Base-by-base conservation (phyloP, 2,888 invertebrate genomes). In the Lumbricus terrestris region DNA sequence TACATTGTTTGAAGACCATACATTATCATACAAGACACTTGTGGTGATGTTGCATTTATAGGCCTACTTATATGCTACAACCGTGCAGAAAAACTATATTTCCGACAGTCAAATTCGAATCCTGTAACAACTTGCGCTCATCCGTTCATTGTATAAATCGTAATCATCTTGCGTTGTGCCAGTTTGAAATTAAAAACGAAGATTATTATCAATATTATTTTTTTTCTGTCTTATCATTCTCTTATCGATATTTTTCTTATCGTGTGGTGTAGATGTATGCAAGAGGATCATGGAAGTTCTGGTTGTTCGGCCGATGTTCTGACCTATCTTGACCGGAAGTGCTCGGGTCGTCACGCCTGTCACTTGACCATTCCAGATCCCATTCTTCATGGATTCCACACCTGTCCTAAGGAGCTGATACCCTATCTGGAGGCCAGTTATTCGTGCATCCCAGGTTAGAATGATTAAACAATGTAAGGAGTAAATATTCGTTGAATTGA, bases 391-490 rank as follows among this genome's bases (percentile, higher is more conserved):
- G 85, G 90, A 29, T 88, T 90, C 18, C 90, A 91, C 69, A 40
- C 89, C 37, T 92, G 92, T 88, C 91, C 91, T 69, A 91, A 90
- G 34, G 92, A 92, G 69, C 54, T 92, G 88, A 89, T 91, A 88
- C 90, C 92, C 34, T 92, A 91, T 82, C 91, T 92, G 47, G 91
- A 91, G 69, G 92, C 91, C 82, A 88, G 88, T 69, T 91, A 92
- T 37, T 82, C 40, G 33, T 92, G 92, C 88, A 35, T 91, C 29
- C 88, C 40, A 89, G 90, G 92, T 92, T 37, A 38, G 69, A 90
- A 4, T 18, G 5, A 4, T 15, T 38, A 37, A 34, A 34, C 38
- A 4, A 29, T 5, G 5, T 35, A 18, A 35, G 11, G 34, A 34
- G 85, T 18, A 35, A 35, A 34, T 83, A 33, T 40, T 40, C 40